A percentile compares a stretch with the other conserved stretches of the same genome.
Evolutionary conservation across 2,888 invertebrate species (phyloP).

Genomic region (Dichetophora obliterata): DNA sequence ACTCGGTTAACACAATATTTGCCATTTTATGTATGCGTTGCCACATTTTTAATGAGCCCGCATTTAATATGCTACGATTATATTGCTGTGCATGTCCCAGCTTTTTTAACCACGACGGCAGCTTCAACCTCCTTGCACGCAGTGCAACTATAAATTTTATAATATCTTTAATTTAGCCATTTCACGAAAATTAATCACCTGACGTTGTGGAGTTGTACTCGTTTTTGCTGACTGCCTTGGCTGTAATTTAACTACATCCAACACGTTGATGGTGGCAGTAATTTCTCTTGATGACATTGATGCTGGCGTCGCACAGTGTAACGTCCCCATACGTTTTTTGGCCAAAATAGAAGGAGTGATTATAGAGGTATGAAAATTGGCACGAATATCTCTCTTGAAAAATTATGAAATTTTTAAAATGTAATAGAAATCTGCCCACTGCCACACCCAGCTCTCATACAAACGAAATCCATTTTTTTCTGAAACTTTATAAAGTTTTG

Average conservation of each 20-base stretch:
- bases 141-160: conserved; percentile 13
- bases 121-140: not conserved
- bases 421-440: too few species aligned
- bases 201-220: not conserved
- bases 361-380: too few species aligned
- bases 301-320: too few species aligned
- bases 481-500: too few species aligned
- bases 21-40: not conserved
- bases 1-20: not conserved
- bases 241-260: not conserved
- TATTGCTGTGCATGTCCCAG: not conserved
- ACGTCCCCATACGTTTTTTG: too few species aligned
- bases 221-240: not conserved
- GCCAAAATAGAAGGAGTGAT: too few species aligned
- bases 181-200: conserved; percentile 1
- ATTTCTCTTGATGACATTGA: not conserved
- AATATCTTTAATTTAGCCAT: conserved; percentile 25
- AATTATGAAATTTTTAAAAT: too few species aligned
- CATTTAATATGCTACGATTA: conserved; percentile 27
- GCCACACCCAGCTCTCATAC: too few species aligned
- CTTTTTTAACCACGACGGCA: not conserved
- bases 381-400: too few species aligned
- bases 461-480: too few species aligned
- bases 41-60: conserved; percentile 22
- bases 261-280: not conserved